phyloP scores from a whole-genome alignment of 1,140 invertebrate genomes.

The Pseudomyrmex sp. region DNA sequence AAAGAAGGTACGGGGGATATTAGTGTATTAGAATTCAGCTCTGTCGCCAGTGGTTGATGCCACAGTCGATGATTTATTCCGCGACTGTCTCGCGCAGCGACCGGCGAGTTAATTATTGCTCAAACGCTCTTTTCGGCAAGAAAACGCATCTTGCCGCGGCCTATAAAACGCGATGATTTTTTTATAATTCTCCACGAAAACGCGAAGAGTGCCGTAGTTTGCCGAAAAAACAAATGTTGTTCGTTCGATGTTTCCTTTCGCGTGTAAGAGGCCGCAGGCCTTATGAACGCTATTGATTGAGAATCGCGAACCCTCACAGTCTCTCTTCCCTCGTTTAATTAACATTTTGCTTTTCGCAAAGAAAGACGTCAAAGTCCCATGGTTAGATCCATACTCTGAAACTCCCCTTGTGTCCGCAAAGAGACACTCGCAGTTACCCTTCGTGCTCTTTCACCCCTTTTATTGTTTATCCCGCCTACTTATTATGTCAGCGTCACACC shows the following conservation, averaged over 20 bases:
- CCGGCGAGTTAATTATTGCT: conserved; percentile 22
- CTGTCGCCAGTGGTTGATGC: not conserved
- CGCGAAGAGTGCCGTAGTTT: not conserved
- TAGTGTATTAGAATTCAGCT: conserved; percentile 62
- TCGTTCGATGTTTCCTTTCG: conserved; percentile 59
- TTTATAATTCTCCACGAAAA: not conserved
- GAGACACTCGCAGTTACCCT: conserved; percentile 31
- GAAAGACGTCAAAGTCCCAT: conserved; percentile 79
- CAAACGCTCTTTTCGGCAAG: not conserved
- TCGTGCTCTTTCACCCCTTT: conserved; percentile 64
- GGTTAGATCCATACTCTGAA: conserved; percentile 66
- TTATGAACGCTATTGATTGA: conserved; percentile 82
- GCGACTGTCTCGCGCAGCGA: not conserved
- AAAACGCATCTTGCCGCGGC: not conserved
- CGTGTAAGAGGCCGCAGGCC: conserved; percentile 41
- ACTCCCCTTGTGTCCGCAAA: conserved; percentile 56
- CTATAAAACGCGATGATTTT: not conserved
- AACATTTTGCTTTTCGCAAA: conserved; percentile 75
- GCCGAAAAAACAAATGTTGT: not conserved
- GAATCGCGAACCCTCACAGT: conserved; percentile 70
- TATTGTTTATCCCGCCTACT: conserved; percentile 76
- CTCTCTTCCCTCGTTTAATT: conserved; percentile 80
- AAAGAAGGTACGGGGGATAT: conserved; percentile 62
- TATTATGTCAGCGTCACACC: conserved; percentile 62
- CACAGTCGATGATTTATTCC: conserved; percentile 39